A percentile compares a stretch with the other conserved stretches of the same genome.
Evolutionary conservation across 2,113 vertebrate genomes (phyloP).

Genomic region (Megalops atlanticus): DNA sequence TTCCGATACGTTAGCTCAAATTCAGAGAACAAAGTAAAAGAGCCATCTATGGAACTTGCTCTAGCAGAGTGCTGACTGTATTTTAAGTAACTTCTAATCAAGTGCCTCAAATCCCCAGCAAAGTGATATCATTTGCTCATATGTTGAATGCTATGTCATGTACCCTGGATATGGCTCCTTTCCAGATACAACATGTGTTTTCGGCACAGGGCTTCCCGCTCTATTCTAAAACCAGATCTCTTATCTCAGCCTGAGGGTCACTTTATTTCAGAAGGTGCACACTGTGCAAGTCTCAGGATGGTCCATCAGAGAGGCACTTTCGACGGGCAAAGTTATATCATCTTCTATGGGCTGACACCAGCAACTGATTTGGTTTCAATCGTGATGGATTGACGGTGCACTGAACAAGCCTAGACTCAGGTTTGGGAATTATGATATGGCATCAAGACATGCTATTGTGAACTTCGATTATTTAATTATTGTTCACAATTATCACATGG

Average conservation of each 20-base stretch:
- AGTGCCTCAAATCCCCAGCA: constrained; percentile 1
- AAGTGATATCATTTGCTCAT: constrained; percentile 39
- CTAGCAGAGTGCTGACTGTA: constrained; percentile 24
- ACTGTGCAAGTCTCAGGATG: neutral
- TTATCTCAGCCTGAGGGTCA: neutral
- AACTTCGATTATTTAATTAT: too few relatives aligned
- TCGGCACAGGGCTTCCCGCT: neutral
- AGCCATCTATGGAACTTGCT: neutral
- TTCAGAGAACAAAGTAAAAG: constrained; percentile 1
- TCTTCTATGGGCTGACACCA: too few relatives aligned
- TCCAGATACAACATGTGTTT: neutral
- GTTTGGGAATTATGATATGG: too few relatives aligned
- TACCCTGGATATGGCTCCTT: neutral
- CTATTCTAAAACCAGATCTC: neutral
- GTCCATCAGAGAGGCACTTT: neutral
- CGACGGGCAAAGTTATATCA: too few relatives aligned
- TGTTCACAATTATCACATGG: too few relatives aligned
- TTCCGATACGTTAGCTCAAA: constrained; percentile 12
- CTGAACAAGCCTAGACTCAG: too few relatives aligned
- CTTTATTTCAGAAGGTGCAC: neutral
- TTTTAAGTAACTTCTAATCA: constrained; percentile 54
- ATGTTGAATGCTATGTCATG: neutral
- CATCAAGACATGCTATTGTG: too few relatives aligned
- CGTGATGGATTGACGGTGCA: too few relatives aligned
- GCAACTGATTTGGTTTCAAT: too few relatives aligned